Evolutionary conservation across 2,888 invertebrate species (phyloP), one percentile per base, ranked within the genome.

Genomic region (Zonitis immaculata): DNA sequence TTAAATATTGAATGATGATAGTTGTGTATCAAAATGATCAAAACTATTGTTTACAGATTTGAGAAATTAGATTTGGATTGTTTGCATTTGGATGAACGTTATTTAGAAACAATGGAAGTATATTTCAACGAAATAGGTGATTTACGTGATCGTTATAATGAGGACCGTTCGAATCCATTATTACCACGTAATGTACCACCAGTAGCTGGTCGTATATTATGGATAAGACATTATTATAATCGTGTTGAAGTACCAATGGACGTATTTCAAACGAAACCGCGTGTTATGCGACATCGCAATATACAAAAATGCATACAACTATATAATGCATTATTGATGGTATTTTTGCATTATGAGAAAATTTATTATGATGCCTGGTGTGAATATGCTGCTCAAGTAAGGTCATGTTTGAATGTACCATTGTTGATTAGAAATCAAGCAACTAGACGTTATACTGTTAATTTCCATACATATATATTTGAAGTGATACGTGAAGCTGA

Each of bases 341-440:
- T 91, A 3, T 85, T 93, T 57, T 81, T 89, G 12, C 89, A 91
- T 68, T 93, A 87, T 67, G 92, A 93, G 74, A 80, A 88, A 65
- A 84, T 91, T 53, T 89, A 90, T 72, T 91, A 93, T 67, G 81
- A 82, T 61, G 88, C 89, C 1, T 92, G 92, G 92, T 83, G 78
- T 57, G 83, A 87, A 67, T 86, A 88, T 70, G 84, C 87, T 20
- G 85, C 85, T 47, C 84, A 88, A 76, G 87, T 89, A 69, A 77
- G 83, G 44, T 67, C 82, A 50, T 85, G 85, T 47, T 74, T 91
- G 2, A 83, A 86, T 61, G 81, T 85, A 0, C 89, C 91, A 0
- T 76, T 92, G 9, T 71, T 92, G 39, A 80, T 86, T 18, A 82
- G 83, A 39, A 82, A 88, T 68, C 84, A 85, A 3, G 74, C 75